Evolutionary conservation across 23 tunicate genomes (phyloP).

Genomic region (Pegea sp.): DNA sequence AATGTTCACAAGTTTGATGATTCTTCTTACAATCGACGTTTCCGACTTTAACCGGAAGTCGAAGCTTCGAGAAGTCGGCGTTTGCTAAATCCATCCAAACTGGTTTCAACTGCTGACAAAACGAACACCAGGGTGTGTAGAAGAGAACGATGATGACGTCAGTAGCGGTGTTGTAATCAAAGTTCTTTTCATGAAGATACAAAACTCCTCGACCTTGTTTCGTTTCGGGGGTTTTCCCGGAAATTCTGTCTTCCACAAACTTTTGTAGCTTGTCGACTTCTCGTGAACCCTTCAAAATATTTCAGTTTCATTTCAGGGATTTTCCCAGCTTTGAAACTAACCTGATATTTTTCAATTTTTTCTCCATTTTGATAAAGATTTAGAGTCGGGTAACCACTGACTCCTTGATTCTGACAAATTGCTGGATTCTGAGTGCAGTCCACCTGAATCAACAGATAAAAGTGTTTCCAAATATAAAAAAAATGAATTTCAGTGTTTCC

Average conservation of each 20-base stretch:
- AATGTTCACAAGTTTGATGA: neutral
- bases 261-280: neutral
- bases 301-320: neutral
- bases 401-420: neutral
- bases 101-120: slow-evolving; percentile 60
- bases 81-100: slow-evolving; percentile 62
- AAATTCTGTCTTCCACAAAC: neutral
- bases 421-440: neutral
- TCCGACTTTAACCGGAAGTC: neutral
- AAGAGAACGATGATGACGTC: slow-evolving; percentile 65
- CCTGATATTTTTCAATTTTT: neutral
- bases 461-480: too few relatives aligned
- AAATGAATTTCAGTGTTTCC: too few relatives aligned
- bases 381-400: neutral
- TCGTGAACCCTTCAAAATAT: neutral
- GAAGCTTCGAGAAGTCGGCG: slow-evolving; percentile 9
- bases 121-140: slow-evolving; percentile 93
- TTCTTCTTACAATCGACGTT: neutral
- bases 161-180: slow-evolving; percentile 29
- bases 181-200: slow-evolving; percentile 17
- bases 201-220: slow-evolving; percentile 3
- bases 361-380: neutral
- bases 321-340: neutral
- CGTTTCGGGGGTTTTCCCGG: neutral
- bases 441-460: too few relatives aligned